phyloP scores from a whole-genome alignment of 2,888 invertebrate species.

The Calliopum simillimum region DNA sequence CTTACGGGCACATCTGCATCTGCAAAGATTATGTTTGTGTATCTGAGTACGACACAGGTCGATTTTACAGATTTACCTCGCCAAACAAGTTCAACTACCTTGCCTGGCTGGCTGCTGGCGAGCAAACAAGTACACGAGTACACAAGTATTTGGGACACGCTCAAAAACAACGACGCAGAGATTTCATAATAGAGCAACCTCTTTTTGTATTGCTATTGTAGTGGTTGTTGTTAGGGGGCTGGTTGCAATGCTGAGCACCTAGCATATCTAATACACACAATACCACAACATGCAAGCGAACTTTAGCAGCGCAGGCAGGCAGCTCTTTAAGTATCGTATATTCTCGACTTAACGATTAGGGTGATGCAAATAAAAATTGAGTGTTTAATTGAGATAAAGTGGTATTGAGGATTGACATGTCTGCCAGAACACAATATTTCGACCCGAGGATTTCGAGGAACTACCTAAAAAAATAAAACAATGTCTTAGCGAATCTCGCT shows the following conservation, averaged over 20 bases:
- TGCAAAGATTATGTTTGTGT: neutral
- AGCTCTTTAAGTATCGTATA: neutral
- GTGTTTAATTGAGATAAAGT: too few species aligned
- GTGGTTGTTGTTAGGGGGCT: constrained; percentile 13
- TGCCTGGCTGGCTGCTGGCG: constrained; percentile 28
- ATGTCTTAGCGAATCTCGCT: too few species aligned
- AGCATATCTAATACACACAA: neutral
- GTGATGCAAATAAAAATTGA: too few species aligned
- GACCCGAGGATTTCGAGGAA: too few species aligned
- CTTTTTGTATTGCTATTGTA: constrained; percentile 5
- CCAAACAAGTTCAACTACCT: constrained; percentile 42
- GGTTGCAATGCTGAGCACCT: constrained; percentile 27
- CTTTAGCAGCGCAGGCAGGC: neutral
- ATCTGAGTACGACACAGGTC: neutral
- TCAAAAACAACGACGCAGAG: constrained; percentile 6
- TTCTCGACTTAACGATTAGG: neutral
- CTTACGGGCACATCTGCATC: neutral
- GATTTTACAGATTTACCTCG: neutral
- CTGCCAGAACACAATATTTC: too few species aligned
- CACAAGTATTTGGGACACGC: constrained; percentile 39
- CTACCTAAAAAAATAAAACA: too few species aligned
- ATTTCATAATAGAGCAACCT: constrained; percentile 33
- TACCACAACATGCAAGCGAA: neutral
- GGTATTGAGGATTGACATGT: too few species aligned
- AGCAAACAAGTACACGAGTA: constrained; percentile 5